Evolutionary conservation across 1,140 invertebrate species (phyloP).

Genomic region (Mylabris phalerata): DNA sequence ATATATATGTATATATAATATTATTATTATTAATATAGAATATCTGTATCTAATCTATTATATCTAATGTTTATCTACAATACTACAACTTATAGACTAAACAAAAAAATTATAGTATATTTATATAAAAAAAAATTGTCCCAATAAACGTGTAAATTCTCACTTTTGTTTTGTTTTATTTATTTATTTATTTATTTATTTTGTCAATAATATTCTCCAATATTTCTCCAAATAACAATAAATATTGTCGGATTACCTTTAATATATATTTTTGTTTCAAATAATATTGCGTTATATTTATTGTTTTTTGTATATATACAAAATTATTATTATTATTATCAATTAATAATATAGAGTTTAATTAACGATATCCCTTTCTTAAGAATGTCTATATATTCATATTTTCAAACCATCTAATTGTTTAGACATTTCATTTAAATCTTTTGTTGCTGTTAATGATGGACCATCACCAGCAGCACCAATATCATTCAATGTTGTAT

Average conservation of each 20-base stretch:
- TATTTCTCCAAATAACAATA: constrained; percentile 4
- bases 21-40: neutral
- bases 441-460: neutral
- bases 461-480: constrained; percentile 38
- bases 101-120: constrained; percentile 20
- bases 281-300: constrained; percentile 21
- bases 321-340: neutral
- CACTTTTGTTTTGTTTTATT: too few relatives aligned
- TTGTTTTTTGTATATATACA: constrained; percentile 14
- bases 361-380: constrained; percentile 21
- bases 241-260: constrained; percentile 3
- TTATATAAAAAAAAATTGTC: neutral
- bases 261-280: constrained; percentile 4
- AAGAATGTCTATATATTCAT: constrained; percentile 21
- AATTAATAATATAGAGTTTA: constrained; percentile 6
- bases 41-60: constrained; percentile 11
- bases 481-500: constrained; percentile 27
- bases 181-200: too few relatives aligned
- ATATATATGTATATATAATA: neutral
- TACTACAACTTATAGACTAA: constrained; percentile 2
- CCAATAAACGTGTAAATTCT: too few relatives aligned
- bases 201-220: too few relatives aligned
- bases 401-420: constrained; percentile 33
- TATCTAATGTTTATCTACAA: neutral
- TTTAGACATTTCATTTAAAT: constrained; percentile 19